Evolutionary conservation across 37 sponge, comb jelly and placozoan species (phyloP).

Genomic region (Aplysina aerophoba): DNA sequence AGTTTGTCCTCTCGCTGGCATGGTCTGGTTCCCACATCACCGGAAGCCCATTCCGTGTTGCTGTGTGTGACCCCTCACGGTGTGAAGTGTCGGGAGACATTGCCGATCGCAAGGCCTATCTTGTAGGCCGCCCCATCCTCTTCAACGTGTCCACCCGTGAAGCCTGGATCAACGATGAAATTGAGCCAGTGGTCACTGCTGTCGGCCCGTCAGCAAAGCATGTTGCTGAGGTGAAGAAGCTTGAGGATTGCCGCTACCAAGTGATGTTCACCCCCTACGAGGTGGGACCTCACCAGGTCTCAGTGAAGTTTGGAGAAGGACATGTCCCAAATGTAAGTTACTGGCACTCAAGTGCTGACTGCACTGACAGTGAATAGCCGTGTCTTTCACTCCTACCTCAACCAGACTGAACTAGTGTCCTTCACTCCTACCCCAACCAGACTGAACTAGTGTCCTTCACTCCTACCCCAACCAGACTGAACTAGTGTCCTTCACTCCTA

Average conservation of each 20-base stretch:
- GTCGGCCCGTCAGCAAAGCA: slow-evolving; percentile 59
- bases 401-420: no score
- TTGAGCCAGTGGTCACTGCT: slow-evolving; percentile 60
- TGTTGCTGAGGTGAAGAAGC: slow-evolving; percentile 14
- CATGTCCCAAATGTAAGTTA: slow-evolving; percentile 7
- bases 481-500: no score
- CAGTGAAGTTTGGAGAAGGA: slow-evolving; percentile 52
- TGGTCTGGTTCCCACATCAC: slow-evolving; percentile 44
- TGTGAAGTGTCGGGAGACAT: slow-evolving; percentile 52
- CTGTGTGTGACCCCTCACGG: slow-evolving; percentile 56
- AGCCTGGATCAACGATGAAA: slow-evolving; percentile 23
- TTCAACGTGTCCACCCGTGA: slow-evolving; percentile 42
- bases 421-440: no score
- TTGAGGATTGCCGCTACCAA: slow-evolving; percentile 24
- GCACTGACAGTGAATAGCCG: no score
- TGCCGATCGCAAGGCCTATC: slow-evolving; percentile 19
- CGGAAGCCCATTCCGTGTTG: slow-evolving; percentile 54
- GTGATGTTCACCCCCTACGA: slow-evolving; percentile 69
- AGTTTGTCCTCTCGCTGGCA: slow-evolving; percentile 40
- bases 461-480: no score
- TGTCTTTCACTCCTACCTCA: no score
- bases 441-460: no score
- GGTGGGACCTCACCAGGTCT: slow-evolving; percentile 59
- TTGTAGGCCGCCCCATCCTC: slow-evolving; percentile 58
- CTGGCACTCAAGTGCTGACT: no score